Conservation (phyloP, 2,888 invertebrate species). For the Spilosoma lubricipeda region DNA sequence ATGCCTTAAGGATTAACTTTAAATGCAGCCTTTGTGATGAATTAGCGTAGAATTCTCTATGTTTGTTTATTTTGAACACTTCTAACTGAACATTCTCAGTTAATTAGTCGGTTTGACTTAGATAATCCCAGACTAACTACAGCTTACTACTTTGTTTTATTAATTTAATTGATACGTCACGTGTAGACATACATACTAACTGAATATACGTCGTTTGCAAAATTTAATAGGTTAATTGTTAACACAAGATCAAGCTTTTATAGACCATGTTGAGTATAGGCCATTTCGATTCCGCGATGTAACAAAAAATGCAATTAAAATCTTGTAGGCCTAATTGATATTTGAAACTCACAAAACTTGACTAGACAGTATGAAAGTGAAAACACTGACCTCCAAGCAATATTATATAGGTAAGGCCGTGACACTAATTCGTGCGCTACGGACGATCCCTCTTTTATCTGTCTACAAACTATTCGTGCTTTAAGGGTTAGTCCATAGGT, state of each 20-base stretch:
- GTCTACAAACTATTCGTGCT: not conserved
- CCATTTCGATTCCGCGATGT: not conserved
- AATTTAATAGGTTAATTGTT: not conserved
- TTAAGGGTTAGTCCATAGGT: not conserved
- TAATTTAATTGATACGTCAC: not conserved
- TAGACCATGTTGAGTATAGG: not conserved
- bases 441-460: not conserved
- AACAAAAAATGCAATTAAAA: not conserved
- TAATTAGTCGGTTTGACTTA: conserved; percentile 31
- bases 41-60: not conserved
- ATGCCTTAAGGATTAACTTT: no score
- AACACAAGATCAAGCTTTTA: not conserved
- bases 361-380: not conserved
- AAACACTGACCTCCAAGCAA: not conserved
- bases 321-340: no score
- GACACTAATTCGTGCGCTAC: not conserved
- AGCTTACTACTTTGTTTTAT: not conserved
- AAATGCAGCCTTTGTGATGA: not conserved
- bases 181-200: not conserved
- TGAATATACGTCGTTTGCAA: not conserved
- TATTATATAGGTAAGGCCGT: not conserved
- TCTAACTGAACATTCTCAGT: not conserved
- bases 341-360: not conserved
- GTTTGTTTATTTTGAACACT: not conserved
- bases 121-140: conserved; percentile 19